These are phyloP conservation scores for Cecidostiba fungosa DNA, from an alignment of 2,888 invertebrate species.

Conservation along the genomic window DNA sequence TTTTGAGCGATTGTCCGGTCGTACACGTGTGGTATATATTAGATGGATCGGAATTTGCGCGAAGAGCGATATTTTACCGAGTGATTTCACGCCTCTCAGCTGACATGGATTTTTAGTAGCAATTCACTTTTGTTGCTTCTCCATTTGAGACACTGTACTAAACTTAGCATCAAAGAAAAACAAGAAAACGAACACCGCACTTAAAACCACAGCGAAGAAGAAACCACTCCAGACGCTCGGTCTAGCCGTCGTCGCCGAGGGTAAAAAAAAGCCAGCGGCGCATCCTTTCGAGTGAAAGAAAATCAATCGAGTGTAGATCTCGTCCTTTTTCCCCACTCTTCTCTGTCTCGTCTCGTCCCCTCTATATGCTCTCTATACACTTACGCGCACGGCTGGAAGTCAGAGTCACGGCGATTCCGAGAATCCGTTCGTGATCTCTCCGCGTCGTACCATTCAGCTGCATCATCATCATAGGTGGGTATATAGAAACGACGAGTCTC, in stretches of 20 bases:
- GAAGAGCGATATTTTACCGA: conserved; percentile 6
- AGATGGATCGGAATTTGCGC: not conserved
- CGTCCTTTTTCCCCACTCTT: not conserved
- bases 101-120: not conserved
- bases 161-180: not conserved
- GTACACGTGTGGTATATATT: not conserved
- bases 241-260: not conserved
- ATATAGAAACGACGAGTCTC: conserved; percentile 6
- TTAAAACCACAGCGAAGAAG: not conserved
- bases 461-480: not conserved
- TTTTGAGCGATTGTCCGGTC: conserved; percentile 25
- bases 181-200: not conserved
- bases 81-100: conserved; percentile 14
- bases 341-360: not conserved
- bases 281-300: conserved; percentile 26
- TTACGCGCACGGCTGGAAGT: conserved; percentile 15
- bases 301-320: conserved; percentile 32
- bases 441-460: not conserved
- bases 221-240: conserved; percentile 6
- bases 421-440: conserved; percentile 45
- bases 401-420: conserved; percentile 42
- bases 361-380: conserved; percentile 18
- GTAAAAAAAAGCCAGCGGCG: not conserved
- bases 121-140: not conserved
- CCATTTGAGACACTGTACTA: not conserved